Percentiles rank a stretch among this genome's conserved stretches.
Conservation (phyloP, 1,140 invertebrate genomes). For the Apis dorsata region DNA sequence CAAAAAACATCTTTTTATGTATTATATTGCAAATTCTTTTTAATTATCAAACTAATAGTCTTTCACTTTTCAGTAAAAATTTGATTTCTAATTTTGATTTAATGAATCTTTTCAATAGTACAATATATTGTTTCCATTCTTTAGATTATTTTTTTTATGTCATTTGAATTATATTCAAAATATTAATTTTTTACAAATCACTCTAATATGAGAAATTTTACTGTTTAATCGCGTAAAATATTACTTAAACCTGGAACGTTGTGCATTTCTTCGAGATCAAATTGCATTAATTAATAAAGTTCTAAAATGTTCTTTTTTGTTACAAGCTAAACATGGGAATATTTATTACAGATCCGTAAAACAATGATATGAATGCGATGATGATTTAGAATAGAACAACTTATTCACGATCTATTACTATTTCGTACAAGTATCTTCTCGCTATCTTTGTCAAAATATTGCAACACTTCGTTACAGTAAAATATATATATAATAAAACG, state of each 20-base stretch:
- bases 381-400: neutral
- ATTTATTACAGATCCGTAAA: neutral
- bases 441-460: conserved; percentile 22
- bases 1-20: conserved; percentile 19
- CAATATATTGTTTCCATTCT: neutral
- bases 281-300: conserved; percentile 6
- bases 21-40: conserved; percentile 26
- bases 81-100: conserved; percentile 22
- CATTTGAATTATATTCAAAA: neutral
- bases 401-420: conserved; percentile 11
- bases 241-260: conserved; percentile 11
- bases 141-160: neutral
- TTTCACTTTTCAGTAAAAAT: neutral
- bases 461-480: neutral
- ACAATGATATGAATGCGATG: neutral
- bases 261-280: conserved; percentile 31
- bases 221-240: conserved; percentile 12
- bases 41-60: conserved; percentile 51
- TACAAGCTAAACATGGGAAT: conserved; percentile 10
- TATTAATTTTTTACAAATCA: neutral
- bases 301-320: neutral
- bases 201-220: neutral
- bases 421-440: conserved; percentile 8
- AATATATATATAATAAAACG: neutral
- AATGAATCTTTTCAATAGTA: neutral